Conservation (phyloP, 2,797 vertebrate genomes). For the Xerus rutilus region DNA sequence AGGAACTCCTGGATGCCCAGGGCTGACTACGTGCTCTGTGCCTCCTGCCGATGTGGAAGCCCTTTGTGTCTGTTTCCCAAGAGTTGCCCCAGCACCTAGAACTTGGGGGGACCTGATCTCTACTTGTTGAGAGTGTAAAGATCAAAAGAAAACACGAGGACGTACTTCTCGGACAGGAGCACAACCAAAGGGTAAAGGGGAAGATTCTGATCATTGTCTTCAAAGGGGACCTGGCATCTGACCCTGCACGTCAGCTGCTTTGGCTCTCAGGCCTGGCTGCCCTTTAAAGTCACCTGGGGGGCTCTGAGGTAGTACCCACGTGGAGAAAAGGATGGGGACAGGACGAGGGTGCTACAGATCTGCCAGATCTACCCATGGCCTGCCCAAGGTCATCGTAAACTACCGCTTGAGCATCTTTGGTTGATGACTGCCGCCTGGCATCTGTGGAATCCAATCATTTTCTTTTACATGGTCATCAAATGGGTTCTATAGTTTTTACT, state of each 20-base stretch:
- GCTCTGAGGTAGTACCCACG: not conserved
- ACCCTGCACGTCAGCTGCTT: not conserved
- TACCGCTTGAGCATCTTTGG: not conserved
- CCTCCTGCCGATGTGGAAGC: accelerated
- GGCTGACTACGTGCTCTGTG: not conserved
- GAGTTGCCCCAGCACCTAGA: accelerated
- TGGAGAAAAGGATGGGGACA: accelerated
- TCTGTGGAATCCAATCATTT: not conserved
- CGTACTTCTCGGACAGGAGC: not conserved
- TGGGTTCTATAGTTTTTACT: not conserved
- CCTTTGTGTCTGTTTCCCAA: not conserved
- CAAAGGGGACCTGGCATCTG: too few relatives aligned
- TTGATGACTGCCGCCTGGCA: not conserved
- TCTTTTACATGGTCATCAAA: not conserved
- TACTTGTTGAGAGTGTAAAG: not conserved
- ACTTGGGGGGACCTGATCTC: not conserved
- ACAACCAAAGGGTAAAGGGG: accelerated
- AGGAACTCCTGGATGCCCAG: too few relatives aligned
- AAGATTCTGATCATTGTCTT: too few relatives aligned
- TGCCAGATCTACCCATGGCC: accelerated
- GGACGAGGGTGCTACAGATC: not conserved
- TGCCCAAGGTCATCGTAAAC: too few relatives aligned
- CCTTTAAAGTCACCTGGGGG: not conserved
- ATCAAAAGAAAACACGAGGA: not conserved
- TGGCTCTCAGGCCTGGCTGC: not conserved